phyloP scores from a whole-genome alignment of 2,888 invertebrate species.

The Stratiomys singularior region DNA sequence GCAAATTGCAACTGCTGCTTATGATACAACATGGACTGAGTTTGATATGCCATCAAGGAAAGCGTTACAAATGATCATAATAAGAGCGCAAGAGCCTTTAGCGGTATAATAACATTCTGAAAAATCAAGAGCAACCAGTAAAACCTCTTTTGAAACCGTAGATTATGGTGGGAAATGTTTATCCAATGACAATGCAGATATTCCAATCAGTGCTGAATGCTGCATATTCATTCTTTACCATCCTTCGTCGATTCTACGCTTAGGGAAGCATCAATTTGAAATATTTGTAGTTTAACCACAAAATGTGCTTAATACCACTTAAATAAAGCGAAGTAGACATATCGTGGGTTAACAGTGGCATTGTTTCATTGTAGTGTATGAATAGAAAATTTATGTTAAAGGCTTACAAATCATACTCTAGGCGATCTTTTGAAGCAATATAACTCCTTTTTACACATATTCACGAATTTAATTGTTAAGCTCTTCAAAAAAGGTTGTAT shows the following conservation, averaged over 20 bases:
- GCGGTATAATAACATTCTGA: conserved; percentile 55
- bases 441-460: no score
- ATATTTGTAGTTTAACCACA: no score
- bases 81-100: conserved; percentile 60
- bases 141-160: conserved; percentile 42
- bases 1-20: conserved; percentile 59
- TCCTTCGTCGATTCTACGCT: conserved; percentile 55
- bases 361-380: no score
- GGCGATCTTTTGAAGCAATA: no score
- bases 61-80: conserved; percentile 58
- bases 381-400: no score
- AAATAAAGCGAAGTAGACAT: no score
- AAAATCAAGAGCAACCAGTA: background rate
- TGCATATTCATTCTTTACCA: conserved; percentile 62
- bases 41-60: conserved; percentile 55
- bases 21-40: conserved; percentile 60
- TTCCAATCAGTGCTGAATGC: conserved; percentile 62
- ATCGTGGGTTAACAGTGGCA: no score
- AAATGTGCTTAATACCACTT: no score
- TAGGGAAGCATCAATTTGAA: background rate
- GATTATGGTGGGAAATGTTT: conserved; percentile 58
- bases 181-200: conserved; percentile 58
- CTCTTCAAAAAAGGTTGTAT: no score
- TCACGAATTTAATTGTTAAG: no score
- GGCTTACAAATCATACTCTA: no score